A percentile compares a stretch with the other conserved stretches of the same genome.
Evolutionary conservation across 2,888 invertebrate genomes (phyloP).

Genomic region (Epirrhoe alternata): DNA sequence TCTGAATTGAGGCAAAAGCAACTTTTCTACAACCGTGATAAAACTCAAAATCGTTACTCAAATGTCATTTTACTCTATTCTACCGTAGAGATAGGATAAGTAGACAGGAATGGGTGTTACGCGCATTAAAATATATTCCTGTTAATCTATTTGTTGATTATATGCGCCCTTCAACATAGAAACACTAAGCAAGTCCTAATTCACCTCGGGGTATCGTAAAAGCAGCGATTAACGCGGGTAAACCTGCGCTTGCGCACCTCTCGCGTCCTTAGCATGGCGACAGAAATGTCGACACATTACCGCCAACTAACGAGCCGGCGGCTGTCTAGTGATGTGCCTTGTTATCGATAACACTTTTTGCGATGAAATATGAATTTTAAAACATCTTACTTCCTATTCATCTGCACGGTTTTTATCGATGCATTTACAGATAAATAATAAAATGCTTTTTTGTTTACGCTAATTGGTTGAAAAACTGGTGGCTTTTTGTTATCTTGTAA

Average conservation of each 20-base stretch:
- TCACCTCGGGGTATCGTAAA: constrained; percentile 57
- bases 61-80: too few relatives aligned
- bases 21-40: too few relatives aligned
- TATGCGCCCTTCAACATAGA: constrained; percentile 13
- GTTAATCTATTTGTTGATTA: not conserved
- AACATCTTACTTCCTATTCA: constrained; percentile 44
- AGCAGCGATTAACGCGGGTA: constrained; percentile 46
- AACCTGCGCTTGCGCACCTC: constrained; percentile 44
- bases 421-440: constrained; percentile 28
- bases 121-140: not conserved
- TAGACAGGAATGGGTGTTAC: not conserved
- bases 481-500: constrained; percentile 19
- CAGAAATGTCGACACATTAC: constrained; percentile 68
- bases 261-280: constrained; percentile 51
- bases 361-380: constrained; percentile 50
- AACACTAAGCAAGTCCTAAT: constrained; percentile 44
- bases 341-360: constrained; percentile 44
- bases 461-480: constrained; percentile 31
- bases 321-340: constrained; percentile 52
- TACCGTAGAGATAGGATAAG: too few relatives aligned
- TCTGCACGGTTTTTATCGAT: constrained; percentile 31
- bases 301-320: constrained; percentile 62
- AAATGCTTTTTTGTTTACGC: constrained; percentile 29
- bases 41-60: too few relatives aligned
- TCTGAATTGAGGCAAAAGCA: too few relatives aligned